Percentiles rank a stretch among this genome's conserved stretches.
Conservation (phyloP, 1,140 invertebrate genomes). For the Argopecten irradians region DNA sequence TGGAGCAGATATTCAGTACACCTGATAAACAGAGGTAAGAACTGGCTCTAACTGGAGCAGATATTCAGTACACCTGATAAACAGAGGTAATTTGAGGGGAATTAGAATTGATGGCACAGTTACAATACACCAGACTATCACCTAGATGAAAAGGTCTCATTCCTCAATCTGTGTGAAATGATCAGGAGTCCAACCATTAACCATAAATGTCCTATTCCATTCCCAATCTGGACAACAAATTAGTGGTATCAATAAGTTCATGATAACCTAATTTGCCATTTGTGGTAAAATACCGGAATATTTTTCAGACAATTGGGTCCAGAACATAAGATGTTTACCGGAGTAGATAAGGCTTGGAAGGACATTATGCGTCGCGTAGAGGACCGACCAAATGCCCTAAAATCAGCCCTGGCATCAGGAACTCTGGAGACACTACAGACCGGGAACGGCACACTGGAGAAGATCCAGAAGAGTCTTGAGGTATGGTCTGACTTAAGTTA, state of each 20-base stretch:
- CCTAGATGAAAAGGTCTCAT: too few species aligned
- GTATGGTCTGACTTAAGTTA: slow-evolving; percentile 49
- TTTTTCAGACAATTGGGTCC: slow-evolving; percentile 84
- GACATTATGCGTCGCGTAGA: slow-evolving; percentile 83
- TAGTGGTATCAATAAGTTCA: too few species aligned
- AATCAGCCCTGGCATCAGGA: slow-evolving; percentile 73
- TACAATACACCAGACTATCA: too few species aligned
- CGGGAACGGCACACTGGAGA: slow-evolving; percentile 73
- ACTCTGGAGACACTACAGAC: slow-evolving; percentile 74
- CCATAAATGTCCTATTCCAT: too few species aligned
- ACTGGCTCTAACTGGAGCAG: neutral
- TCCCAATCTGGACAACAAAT: too few species aligned
- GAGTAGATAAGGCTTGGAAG: slow-evolving; percentile 91
- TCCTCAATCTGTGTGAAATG: too few species aligned
- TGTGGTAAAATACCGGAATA: too few species aligned
- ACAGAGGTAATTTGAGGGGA: too few species aligned
- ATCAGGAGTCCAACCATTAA: too few species aligned
- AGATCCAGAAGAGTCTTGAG: slow-evolving; percentile 76
- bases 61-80: neutral
- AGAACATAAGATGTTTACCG: slow-evolving; percentile 87
- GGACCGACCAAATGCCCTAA: slow-evolving; percentile 76
- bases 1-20: neutral
- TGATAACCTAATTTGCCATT: too few species aligned
- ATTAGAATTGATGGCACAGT: too few species aligned
- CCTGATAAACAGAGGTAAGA: neutral